Percentiles rank a stretch among this genome's conserved stretches.
phyloP scores from a whole-genome alignment of 2,113 vertebrate species.

The Rana temporaria region DNA sequence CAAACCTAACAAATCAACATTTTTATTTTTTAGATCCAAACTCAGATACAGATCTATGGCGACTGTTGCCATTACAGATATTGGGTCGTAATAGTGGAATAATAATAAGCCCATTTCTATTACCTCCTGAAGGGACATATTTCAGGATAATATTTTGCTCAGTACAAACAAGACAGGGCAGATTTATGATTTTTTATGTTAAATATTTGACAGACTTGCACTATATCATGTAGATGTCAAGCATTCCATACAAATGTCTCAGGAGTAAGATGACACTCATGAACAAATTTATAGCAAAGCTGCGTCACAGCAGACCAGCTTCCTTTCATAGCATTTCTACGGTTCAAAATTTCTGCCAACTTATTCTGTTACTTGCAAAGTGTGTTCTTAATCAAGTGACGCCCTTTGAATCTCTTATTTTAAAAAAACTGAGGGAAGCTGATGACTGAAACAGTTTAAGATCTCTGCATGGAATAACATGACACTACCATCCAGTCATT shows the following conservation, averaged over 20 bases:
- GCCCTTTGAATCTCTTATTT: neutral
- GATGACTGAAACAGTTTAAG: neutral
- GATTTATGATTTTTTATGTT: slow-evolving; percentile 29
- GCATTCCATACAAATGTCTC: slow-evolving; percentile 14
- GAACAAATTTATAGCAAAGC: slow-evolving; percentile 20
- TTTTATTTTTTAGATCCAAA: no score
- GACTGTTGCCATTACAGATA: no score
- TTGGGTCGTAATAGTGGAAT: no score
- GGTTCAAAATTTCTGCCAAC: neutral
- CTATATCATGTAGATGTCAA: neutral
- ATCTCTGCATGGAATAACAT: neutral
- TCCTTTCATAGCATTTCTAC: slow-evolving; percentile 10
- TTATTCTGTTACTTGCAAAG: slow-evolving; percentile 11
- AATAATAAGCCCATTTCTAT: neutral
- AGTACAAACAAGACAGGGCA: slow-evolving; percentile 1
- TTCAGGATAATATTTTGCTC: neutral
- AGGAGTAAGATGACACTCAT: slow-evolving; percentile 12
- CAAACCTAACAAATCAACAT: no score
- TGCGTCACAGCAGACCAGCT: slow-evolving; percentile 10
- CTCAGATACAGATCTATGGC: no score
- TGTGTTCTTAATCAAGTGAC: neutral
- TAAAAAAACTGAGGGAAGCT: neutral
- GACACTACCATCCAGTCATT: neutral
- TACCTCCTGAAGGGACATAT: neutral
- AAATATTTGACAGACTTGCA: slow-evolving; percentile 12